Conservation (phyloP, 2,113 vertebrate species). For the Haemorhous mexicanus region DNA sequence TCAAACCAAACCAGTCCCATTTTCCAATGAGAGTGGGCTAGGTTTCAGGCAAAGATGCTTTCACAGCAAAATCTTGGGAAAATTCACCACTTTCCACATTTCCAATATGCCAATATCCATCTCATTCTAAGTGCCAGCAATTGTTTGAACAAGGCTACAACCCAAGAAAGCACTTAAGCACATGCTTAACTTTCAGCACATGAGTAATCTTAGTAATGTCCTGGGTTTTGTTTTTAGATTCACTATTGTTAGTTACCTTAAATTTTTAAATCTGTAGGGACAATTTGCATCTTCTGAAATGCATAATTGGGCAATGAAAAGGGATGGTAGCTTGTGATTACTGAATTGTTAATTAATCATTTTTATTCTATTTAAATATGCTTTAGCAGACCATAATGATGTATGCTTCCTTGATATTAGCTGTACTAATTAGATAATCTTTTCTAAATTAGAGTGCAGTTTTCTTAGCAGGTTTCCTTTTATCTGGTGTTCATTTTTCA, state of each 20-base stretch:
- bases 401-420: constrained; percentile 64
- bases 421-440: constrained; percentile 61
- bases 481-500: constrained; percentile 57
- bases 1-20: constrained; percentile 53
- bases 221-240: not conserved
- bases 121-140: not conserved
- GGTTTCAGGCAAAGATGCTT: constrained; percentile 60
- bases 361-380: constrained; percentile 65
- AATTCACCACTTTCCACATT: constrained; percentile 43
- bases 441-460: constrained; percentile 60
- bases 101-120: constrained; percentile 45
- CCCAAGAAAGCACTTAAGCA: constrained; percentile 30
- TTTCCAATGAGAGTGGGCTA: constrained; percentile 49
- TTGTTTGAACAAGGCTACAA: constrained; percentile 1
- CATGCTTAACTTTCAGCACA: constrained; percentile 44
- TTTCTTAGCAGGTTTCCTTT: constrained; percentile 68
- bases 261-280: not conserved
- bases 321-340: constrained; percentile 19
- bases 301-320: constrained; percentile 32
- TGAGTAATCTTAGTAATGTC: not conserved
- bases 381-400: constrained; percentile 52
- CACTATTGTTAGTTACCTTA: not conserved
- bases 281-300: constrained; percentile 19
- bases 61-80: constrained; percentile 62
- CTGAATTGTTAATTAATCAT: constrained; percentile 57